Base-by-base conservation (phyloP, 2,888 invertebrate genomes). In the Leptinotarsa haldemani region DNA sequence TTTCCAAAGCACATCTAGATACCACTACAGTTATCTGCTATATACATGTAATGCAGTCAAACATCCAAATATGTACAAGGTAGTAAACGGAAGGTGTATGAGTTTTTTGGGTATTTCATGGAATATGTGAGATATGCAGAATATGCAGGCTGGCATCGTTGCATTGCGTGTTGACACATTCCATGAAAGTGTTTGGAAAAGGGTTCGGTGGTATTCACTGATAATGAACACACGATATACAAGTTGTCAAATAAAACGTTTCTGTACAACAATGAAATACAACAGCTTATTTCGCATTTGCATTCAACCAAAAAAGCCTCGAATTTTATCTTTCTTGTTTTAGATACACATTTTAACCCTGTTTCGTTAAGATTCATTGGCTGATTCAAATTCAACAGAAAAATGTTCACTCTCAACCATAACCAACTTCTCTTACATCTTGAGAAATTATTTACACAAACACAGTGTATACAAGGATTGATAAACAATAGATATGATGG, bases 1-100 rank as follows among this genome's bases (percentile, higher is more conserved):
- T 46, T 69, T 25, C 47, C 46, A 48, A 30, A 40, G 69, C 68
- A 74, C 70, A 69, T 70, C 69, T 74, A 70, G 30, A 64, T 63
- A 56, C 58, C 58, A 70, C 46, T 50, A 71, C 71, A 71, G 18
- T 66, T 58, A 74, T 78, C 74, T 76, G 76, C 80, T 79, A 80
- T 79, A 74, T 79, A 79, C 78, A 79, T 47, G 74, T 77, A 78
- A 73, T 79, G 78, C 77, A 78, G 25, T 74, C 48, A 67, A 75
- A 77, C 73, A 72, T 78, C 16, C 61, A 78, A 25, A 25, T 52
- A 68, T 53, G 56, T 53, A 68, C 68, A 52, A 25, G 61, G 56
- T 56, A 18, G 16, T 12, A 3, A 18, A 20, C 13, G 22, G 56
- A 50, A 50, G 50, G 61, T 61, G 30, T 61, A 30, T 40, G 61